Evolutionary conservation across 2,888 invertebrate genomes (phyloP), one percentile per base, ranked within the genome.

Genomic region (Sicus ferrugineus): DNA sequence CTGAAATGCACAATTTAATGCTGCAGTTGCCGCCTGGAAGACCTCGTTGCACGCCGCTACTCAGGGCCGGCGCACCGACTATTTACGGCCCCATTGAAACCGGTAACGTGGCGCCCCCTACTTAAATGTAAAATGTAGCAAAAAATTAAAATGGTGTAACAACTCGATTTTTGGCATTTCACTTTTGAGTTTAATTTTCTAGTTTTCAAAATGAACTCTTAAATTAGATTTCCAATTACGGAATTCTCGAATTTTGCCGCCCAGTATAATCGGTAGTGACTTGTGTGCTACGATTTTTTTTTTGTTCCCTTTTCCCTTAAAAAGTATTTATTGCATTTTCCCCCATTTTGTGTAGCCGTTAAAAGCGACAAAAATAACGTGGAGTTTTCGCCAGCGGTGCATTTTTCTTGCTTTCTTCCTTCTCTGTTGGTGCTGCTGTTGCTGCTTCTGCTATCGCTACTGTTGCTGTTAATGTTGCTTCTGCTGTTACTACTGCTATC

Each of bases 71-170:
- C n/a, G n/a, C n/a, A n/a, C n/a, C n/a, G n/a, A n/a, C n/a, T n/a
- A n/a, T n/a, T n/a, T n/a, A n/a, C n/a, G n/a, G n/a, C n/a, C n/a
- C n/a, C n/a, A n/a, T n/a, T n/a, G n/a, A n/a, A n/a, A n/a, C n/a
- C n/a, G n/a, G n/a, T n/a, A n/a, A n/a, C n/a, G n/a, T n/a, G n/a
- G n/a, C n/a, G n/a, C n/a, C n/a, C n/a, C n/a, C n/a, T n/a, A n/a
- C n/a, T 63, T 48, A 63, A 63, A 48, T 23, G 59, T 61, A 63
- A 31, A 48, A 48, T 19, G 34, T 23, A 59, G 21, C 48, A 46
- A n/a, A 16, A 46, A 46, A 34, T 34, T 34, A 9, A 34, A 34
- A 34, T 34, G 34, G 7, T 34, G 34, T 23, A 59, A 52, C 52
- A 64, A 64, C 28, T 16, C n/a, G 46, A n/a, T 48, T 28, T 16